Conservation (phyloP, 2,797 vertebrate genomes). For the Graptemys geographica region DNA sequence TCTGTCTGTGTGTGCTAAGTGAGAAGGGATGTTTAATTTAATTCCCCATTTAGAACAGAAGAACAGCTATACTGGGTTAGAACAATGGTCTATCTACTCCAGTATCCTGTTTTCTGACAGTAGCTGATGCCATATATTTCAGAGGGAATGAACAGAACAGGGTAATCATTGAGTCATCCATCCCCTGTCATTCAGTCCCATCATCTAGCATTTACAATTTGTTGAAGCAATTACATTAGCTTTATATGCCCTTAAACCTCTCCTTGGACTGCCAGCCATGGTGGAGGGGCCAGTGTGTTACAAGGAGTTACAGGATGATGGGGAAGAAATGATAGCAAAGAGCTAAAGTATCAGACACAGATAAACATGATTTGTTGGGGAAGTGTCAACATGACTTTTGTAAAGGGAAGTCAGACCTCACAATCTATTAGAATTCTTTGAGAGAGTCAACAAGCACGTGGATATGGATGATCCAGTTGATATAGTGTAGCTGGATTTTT, state of each 20-base stretch:
- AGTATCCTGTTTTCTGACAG: background rate
- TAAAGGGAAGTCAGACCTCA: background rate
- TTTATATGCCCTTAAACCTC: background rate
- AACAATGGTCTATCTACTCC: background rate
- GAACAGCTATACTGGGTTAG: background rate
- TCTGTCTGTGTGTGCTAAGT: background rate
- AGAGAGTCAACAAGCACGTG: background rate
- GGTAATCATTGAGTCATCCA: background rate
- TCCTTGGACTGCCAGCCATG: background rate
- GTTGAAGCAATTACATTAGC: background rate
- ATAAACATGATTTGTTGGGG: background rate
- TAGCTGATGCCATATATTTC: background rate
- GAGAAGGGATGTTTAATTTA: slow-evolving; percentile 16
- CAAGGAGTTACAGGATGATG: background rate
- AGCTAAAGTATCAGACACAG: background rate
- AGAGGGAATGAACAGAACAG: background rate
- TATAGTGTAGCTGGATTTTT: background rate
- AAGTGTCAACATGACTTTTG: background rate
- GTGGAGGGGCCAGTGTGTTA: background rate
- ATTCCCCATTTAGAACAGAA: background rate
- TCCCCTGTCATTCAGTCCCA: background rate
- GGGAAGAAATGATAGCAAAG: background rate
- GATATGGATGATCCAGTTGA: background rate
- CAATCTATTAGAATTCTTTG: background rate
- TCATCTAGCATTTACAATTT: background rate